Conservation (phyloP, 2,797 vertebrate species). For the Erpetoichthys calabaricus region DNA sequence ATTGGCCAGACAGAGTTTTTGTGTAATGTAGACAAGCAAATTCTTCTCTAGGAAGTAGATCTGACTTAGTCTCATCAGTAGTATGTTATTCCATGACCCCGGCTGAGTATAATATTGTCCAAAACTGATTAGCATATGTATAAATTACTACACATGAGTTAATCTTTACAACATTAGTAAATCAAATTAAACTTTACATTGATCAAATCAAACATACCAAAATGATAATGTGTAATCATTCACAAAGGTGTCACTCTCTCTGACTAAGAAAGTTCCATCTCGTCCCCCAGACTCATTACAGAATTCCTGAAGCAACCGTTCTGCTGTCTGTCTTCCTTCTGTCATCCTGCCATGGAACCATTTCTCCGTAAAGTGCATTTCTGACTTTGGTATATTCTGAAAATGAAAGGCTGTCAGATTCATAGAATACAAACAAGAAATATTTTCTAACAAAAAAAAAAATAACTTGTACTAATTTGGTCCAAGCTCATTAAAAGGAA, state of each 20-base stretch:
- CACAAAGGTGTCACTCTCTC: conserved; percentile 67
- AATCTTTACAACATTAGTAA: too few species aligned
- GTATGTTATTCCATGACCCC: too few species aligned
- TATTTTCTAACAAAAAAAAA: not conserved
- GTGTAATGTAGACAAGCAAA: too few species aligned
- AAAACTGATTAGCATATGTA: too few species aligned
- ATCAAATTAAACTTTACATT: too few species aligned
- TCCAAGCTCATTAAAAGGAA: too few species aligned
- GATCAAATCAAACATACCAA: conserved; percentile 52
- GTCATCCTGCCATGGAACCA: conserved; percentile 83
- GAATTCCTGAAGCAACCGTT: conserved; percentile 74
- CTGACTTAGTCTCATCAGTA: too few species aligned
- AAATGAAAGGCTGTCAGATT: not conserved
- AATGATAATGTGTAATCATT: conserved; percentile 81
- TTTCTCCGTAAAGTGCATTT: conserved; percentile 64
- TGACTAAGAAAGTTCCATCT: conserved; percentile 84
- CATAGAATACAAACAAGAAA: not conserved
- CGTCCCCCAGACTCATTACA: conserved; percentile 66
- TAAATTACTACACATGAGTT: too few species aligned
- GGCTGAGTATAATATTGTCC: too few species aligned
- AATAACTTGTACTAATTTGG: too few species aligned
- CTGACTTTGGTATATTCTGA: conserved; percentile 37
- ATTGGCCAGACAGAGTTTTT: too few species aligned
- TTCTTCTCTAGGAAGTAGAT: too few species aligned
- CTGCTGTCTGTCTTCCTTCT: conserved; percentile 67